Evolutionary conservation across 2,888 invertebrate genomes (phyloP), one percentile per base, ranked within the genome.

Genomic region (Ennomos erosarius): DNA sequence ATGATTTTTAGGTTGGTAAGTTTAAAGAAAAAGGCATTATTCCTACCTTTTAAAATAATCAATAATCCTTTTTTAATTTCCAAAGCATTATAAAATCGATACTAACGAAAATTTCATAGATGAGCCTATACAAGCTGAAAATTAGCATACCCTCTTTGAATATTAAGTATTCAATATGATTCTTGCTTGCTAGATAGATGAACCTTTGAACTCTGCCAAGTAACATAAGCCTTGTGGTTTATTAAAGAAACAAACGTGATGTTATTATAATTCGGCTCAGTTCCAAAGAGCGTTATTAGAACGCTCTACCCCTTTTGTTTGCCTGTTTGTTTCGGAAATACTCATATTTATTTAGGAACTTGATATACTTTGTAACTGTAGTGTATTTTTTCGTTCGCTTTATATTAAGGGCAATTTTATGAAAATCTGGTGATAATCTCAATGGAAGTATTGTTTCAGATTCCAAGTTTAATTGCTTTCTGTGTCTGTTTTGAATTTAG

Each of bases 201-300:
- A 45, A 47, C 35, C 53, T 49, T 48, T 38, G 48, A 53, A 52
- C 58, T 54, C 54, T 34, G 13, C n/a, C 9, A 59, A 55, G 45
- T 54, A 42, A 55, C 26, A 37, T 54, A 44, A 53, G 54, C 54
- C 37, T 42, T 13, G 12, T 16, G 50, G 45, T 45, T 53, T 55
- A 58, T 52, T 52, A 54, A 37, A 54, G 48, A 8, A 26, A 36
- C 48, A 52, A n/a, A 56, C 48, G 61, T 57, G 50, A 57, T 47
- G 53, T 53, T 61, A 51, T 61, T 61, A 43, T 38, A 43, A 49
- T 43, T 51, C 36, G 13, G 11, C 11, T 43, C 37, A 26, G 43
- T 36, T 48, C 35, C 38, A n/a, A 11, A 50, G 45, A 46, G 36
- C 39, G 36, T 44, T 39, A 47, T 43, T 47, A 40, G 47, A 47